phyloP scores from a whole-genome alignment of 2,888 invertebrate genomes.

The Leptopilina drosophilae region DNA sequence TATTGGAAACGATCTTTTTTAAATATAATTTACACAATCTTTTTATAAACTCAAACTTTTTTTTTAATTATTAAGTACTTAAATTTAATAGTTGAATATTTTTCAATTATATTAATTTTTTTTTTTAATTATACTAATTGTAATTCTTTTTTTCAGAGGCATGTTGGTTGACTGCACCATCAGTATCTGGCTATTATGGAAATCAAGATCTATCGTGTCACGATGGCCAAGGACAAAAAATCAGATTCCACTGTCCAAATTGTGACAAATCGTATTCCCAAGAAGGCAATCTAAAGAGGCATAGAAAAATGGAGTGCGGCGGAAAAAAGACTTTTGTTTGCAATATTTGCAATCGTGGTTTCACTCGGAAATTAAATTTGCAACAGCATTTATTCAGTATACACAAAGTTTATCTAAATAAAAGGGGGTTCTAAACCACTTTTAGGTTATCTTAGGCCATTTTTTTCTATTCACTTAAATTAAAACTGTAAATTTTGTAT shows the following conservation, averaged over 20 bases:
- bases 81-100: not conserved
- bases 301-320: constrained; percentile 33
- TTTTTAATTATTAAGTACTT: no score
- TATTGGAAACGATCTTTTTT: no score
- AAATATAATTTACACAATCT: no score
- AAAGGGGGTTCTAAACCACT: not conserved
- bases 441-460: not conserved
- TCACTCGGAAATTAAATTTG: constrained; percentile 20
- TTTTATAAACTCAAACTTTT: no score
- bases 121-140: not conserved
- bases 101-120: not conserved
- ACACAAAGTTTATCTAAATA: constrained; percentile 37
- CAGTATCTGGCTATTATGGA: not conserved
- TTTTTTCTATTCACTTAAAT: not conserved
- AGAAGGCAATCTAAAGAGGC: constrained; percentile 37
- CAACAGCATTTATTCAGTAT: constrained; percentile 29
- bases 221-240: not conserved
- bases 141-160: constrained; percentile 3
- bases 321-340: constrained; percentile 27
- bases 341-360: constrained; percentile 28
- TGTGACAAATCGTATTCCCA: constrained; percentile 32
- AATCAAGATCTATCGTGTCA: not conserved
- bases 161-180: not conserved
- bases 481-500: no score
- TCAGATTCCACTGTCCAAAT: constrained; percentile 22